These are phyloP conservation scores for Neopipo cinnamomea DNA, from an alignment of 2,113 vertebrate species.

Conservation along the genomic window DNA sequence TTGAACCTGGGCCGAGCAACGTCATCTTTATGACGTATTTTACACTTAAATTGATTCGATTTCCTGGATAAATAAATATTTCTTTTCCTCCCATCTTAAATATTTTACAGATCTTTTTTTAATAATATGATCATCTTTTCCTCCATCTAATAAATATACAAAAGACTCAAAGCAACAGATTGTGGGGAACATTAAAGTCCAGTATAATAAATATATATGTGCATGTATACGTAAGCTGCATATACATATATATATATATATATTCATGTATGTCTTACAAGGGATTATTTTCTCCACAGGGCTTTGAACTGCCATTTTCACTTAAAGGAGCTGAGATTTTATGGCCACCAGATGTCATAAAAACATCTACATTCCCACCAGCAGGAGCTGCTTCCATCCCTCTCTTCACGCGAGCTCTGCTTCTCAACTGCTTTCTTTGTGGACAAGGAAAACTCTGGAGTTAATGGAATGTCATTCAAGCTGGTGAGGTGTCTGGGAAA, in stretches of 20 bases:
- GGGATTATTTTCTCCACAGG: background rate
- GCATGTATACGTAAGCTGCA: background rate
- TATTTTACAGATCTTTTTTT: background rate
- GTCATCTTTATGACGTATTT: background rate
- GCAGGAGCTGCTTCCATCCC: background rate
- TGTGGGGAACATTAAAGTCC: background rate
- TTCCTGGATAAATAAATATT: background rate
- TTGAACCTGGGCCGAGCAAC: background rate
- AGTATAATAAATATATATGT: background rate
- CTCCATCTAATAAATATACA: background rate
- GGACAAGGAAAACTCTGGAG: background rate
- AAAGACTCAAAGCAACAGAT: background rate
- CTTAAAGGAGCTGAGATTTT: background rate
- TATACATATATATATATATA: no score
- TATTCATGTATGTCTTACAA: background rate
- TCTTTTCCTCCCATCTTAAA: background rate
- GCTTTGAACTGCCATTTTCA: background rate
- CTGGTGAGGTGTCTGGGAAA: background rate
- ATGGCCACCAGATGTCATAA: constrained; percentile 22
- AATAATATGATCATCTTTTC: background rate
- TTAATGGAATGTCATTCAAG: background rate
- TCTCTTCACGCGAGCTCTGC: background rate
- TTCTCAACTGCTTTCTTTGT: background rate
- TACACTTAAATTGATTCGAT: background rate
- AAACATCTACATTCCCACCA: background rate